Evolutionary conservation across 2,888 invertebrate species (phyloP), one percentile per base, ranked within the genome.

Genomic region (Aphidoletes aphidimyza): DNA sequence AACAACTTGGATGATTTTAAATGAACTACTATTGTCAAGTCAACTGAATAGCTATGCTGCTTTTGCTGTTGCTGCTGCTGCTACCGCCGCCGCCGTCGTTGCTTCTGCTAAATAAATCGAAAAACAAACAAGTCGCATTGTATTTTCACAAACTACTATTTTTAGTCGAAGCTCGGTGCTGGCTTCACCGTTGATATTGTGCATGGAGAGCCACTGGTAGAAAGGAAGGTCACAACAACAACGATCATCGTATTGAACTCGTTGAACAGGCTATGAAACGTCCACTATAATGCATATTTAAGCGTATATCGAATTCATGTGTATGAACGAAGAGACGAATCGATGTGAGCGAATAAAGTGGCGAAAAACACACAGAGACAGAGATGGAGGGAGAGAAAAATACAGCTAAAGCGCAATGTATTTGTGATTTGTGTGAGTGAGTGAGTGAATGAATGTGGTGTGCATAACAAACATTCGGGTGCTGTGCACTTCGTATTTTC

Each of bases 41-140:
- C 2, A 69, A 69, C 69, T 69, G 69, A 69, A 69, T 69, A 30
- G 69, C 69, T 69, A 69, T 69, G 69, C 69, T 22, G 54, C 26
- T 26, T 6, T 6, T 42, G 42, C 8, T 42, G 42, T 14, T 2
- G 14, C 54, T 54, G 14, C 22, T 26, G 54, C 26, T 17, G 54
- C 5, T 54, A 26, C 1, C 26, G 54, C 22, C 26, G 54, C 22
- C 26, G 54, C 22, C 3, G 22, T 26, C n/a, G 69, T 17, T 69
- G 54, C 30, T 69, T 26, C 69, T 69, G 69, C 69, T 69, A 69
- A 69, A 69, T 69, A 69, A 69, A 69, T 69, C 69, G 69, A 69
- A 69, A 54, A 69, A 69, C 69, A 69, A 69, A 69, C 69, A 69
- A 69, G 69, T 69, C 69, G 69, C 69, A 30, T 69, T 69, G 69